Base-by-base conservation (phyloP, 2,888 invertebrate species). In the Drosophila emarginata region DNA sequence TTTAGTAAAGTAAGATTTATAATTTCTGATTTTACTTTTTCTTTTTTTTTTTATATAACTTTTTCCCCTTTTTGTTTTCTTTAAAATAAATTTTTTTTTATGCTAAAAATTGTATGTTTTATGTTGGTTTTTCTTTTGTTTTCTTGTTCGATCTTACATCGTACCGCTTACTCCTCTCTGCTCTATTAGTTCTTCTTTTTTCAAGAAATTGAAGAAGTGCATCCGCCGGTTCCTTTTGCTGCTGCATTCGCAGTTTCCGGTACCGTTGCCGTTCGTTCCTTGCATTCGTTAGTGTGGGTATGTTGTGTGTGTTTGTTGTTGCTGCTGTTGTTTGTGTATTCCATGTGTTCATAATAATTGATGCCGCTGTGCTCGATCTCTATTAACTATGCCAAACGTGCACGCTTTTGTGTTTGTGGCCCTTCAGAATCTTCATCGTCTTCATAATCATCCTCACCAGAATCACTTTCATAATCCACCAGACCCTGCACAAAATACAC, bases 381-480 rank as follows among this genome's bases (percentile, higher is more conserved):
- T 50, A 58, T 52, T 39, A 71, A 91, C 91, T 92, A 92, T 91
- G 87, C 92, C 74, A 91, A 77, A 75, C 92, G 92, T 71, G 91
- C 89, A 76, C 92, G 92, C 77, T 92, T 92, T 84, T 91, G 90
- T 86, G 90, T 88, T 72, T 91, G 92, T 68, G 90, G 79, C 53
- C 89, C 90, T 73, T 91, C 89, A 11, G 69, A 64, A 36, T 91
- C 91, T 36, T 95, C 95, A n/a, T 90, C 90, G 56, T 90, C 90
- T 59, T 89, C 80, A 74, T 97, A 96, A 70, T 97, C 97, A 68
- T 97, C 97, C 89, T 98, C 98, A 89, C 99, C 98, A 0, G 98
- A 98, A 92, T 99, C 98, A 65, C 97, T 98, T 91, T 99, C 98
- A 90, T 99, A 99, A 92, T 99, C 99, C 74, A 99, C 99, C 89